Conservation (phyloP, 2,888 invertebrate genomes). For the Cremastobaeus sp. region DNA sequence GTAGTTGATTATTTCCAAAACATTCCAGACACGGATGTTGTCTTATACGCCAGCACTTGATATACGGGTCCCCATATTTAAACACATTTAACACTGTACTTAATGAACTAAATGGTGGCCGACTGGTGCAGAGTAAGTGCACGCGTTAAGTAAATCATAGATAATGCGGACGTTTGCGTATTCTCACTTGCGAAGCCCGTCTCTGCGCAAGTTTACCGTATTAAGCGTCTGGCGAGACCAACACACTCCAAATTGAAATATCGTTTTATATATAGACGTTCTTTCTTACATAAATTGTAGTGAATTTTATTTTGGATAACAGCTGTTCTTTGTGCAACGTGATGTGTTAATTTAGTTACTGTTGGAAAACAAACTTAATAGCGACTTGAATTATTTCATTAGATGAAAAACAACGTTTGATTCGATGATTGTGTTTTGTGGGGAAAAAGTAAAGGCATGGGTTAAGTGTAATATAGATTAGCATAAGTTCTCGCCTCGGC, state of each 20-base stretch:
- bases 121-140: conserved; percentile 48
- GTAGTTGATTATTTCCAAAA: conserved; percentile 11
- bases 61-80: conserved; percentile 40
- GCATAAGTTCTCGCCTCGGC: conserved; percentile 38
- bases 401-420: too few relatives aligned
- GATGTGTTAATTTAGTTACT: too few relatives aligned
- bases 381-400: too few relatives aligned
- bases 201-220: conserved; percentile 50
- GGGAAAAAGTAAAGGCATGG: conserved; percentile 6
- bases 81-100: conserved; percentile 53
- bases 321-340: too few relatives aligned
- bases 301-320: too few relatives aligned
- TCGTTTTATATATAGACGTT: not conserved
- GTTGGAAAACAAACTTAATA: too few relatives aligned
- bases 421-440: too few relatives aligned
- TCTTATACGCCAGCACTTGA: conserved; percentile 21
- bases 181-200: conserved; percentile 52
- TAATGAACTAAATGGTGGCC: conserved; percentile 60
- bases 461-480: conserved; percentile 37
- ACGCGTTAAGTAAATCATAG: conserved; percentile 57
- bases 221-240: conserved; percentile 45
- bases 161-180: conserved; percentile 60
- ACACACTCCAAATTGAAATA: conserved; percentile 18
- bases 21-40: conserved; percentile 12
- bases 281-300: conserved; percentile 13